Evolutionary conservation across 2,888 invertebrate species (phyloP).

Genomic region (Himalopsyche japonica): DNA sequence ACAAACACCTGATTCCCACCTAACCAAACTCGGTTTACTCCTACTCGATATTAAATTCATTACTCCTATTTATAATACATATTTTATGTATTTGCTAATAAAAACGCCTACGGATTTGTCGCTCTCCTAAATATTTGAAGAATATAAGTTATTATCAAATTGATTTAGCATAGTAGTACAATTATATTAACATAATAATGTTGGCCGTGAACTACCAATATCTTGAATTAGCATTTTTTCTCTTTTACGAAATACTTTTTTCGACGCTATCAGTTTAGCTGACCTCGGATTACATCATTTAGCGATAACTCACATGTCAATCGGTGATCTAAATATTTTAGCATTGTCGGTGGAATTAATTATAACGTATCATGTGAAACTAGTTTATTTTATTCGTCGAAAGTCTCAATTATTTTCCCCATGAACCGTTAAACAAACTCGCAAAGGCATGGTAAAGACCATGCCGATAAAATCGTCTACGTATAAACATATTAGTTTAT

Average conservation of each 20-base stretch:
- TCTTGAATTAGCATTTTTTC: background rate
- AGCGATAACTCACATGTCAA: background rate
- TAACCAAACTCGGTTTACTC: background rate
- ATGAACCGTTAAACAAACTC: too few species aligned
- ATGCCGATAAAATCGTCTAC: too few species aligned
- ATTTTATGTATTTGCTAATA: background rate
- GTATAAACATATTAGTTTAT: too few species aligned
- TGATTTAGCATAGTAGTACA: background rate
- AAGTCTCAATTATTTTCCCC: too few species aligned
- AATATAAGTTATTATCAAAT: background rate
- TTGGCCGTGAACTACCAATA: background rate
- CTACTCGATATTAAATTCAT: background rate
- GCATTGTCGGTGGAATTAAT: too few species aligned
- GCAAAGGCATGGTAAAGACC: too few species aligned
- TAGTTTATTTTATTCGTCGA: too few species aligned
- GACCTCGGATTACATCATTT: background rate
- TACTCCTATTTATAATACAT: background rate
- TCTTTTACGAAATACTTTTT: background rate
- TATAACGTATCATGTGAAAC: too few species aligned
- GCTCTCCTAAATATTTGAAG: background rate
- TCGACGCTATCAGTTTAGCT: background rate
- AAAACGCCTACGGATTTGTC: background rate
- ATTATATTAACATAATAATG: background rate
- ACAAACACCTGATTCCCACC: too few species aligned
- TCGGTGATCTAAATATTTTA: background rate